phyloP scores from a whole-genome alignment of 2,797 vertebrate species.

The Syndactyla subalaris region DNA sequence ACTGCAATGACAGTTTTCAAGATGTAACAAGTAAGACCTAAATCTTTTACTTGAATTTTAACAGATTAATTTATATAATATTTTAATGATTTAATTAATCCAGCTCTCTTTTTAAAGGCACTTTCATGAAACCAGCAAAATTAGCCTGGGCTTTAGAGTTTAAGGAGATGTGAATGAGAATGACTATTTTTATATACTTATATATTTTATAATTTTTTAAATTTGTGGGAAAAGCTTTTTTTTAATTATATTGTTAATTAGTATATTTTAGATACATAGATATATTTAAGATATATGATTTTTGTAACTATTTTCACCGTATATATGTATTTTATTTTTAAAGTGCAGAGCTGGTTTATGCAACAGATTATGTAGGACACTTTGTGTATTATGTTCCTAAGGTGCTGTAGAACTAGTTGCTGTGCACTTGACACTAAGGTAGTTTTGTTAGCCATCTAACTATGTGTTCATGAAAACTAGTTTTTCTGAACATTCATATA shows the following conservation, averaged over 20 bases:
- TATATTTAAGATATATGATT: not conserved
- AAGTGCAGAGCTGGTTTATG: not conserved
- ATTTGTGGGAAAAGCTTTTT: rapidly evolving
- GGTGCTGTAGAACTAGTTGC: not conserved
- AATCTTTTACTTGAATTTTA: not conserved
- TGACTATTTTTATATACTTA: too few relatives aligned
- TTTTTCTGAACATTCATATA: not conserved
- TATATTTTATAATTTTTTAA: not conserved
- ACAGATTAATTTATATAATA: not conserved
- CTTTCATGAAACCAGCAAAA: not conserved
- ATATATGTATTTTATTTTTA: not conserved
- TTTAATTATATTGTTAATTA: not conserved
- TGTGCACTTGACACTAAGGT: not conserved
- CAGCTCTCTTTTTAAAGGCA: not conserved
- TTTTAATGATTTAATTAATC: not conserved
- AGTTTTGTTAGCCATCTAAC: not conserved
- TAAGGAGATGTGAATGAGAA: not conserved
- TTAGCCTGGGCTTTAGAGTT: not conserved
- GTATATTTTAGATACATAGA: not conserved
- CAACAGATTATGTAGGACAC: not conserved
- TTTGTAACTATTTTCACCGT: not conserved
- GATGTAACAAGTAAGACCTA: not conserved
- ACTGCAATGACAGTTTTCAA: not conserved
- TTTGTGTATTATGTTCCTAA: too few relatives aligned
- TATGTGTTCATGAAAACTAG: not conserved